These are phyloP conservation scores for Meleagris gallopavo DNA, from an alignment of 2,113 vertebrate genomes.

Conservation along the genomic window DNA sequence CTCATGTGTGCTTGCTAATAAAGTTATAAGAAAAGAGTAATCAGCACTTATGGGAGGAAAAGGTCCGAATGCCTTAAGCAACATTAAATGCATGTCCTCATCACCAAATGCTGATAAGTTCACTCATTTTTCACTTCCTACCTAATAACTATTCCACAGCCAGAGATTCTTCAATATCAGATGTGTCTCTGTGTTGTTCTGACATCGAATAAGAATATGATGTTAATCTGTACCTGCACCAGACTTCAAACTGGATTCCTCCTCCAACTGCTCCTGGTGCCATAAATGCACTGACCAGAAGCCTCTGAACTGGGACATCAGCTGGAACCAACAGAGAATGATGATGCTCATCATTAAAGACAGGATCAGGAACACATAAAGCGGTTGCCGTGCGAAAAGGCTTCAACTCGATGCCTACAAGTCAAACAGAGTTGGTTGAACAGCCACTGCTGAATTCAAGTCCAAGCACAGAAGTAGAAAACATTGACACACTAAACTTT, in stretches of 20 bases:
- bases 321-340: slow-evolving; percentile 86
- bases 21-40: not conserved
- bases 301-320: slow-evolving; percentile 89
- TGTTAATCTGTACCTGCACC: slow-evolving; percentile 89
- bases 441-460: not conserved
- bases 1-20: not conserved
- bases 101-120: not conserved
- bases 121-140: not conserved
- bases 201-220: not conserved
- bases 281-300: slow-evolving; percentile 86
- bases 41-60: not conserved
- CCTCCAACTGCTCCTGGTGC: slow-evolving; percentile 78
- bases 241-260: slow-evolving; percentile 94
- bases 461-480: not conserved
- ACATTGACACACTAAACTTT: not conserved
- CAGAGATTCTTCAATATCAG: not conserved
- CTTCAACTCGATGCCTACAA: slow-evolving; percentile 83
- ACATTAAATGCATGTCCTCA: not conserved
- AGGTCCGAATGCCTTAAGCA: not conserved
- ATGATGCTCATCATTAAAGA: slow-evolving; percentile 87
- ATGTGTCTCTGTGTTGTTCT: not conserved
- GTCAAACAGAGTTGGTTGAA: slow-evolving; percentile 12
- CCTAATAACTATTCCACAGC: not conserved
- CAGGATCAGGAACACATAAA: slow-evolving; percentile 89
- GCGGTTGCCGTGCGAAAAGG: slow-evolving; percentile 87